Evolutionary conservation across 2,113 vertebrate genomes (phyloP).

Genomic region (Merops nubicus): DNA sequence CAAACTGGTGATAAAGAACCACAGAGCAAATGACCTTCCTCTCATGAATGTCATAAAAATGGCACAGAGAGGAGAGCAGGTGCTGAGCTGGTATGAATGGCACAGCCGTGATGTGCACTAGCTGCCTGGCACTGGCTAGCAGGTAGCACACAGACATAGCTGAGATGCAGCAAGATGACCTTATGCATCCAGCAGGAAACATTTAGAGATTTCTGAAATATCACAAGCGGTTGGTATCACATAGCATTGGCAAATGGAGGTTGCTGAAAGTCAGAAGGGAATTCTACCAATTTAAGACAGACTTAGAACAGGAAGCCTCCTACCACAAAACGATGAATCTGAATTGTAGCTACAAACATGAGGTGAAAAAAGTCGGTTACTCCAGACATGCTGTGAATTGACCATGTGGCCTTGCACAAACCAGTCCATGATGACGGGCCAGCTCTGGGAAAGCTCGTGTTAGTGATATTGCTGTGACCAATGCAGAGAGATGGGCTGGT

Average conservation of each 20-base stretch:
- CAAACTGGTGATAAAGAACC: neutral
- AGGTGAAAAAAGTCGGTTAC: neutral
- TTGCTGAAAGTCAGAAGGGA: neutral
- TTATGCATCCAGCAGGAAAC: neutral
- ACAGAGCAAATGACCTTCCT: rapidly evolving
- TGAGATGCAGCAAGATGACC: neutral
- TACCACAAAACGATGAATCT: neutral
- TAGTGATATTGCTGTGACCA: neutral
- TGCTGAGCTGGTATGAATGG: neutral
- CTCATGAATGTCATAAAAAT: neutral
- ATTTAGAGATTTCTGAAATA: neutral
- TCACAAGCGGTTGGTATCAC: neutral
- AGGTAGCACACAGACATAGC: rapidly evolving
- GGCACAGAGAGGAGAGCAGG: neutral
- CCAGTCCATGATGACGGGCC: no score
- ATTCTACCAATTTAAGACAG: neutral
- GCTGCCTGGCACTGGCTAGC: neutral
- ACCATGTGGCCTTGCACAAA: neutral
- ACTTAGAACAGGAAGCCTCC: neutral
- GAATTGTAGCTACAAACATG: neutral
- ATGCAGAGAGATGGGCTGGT: neutral
- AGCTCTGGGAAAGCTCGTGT: neutral
- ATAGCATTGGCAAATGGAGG: neutral
- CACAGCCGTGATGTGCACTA: neutral
- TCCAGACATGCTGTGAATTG: neutral